Evolutionary conservation across 2,888 invertebrate species (phyloP).

Genomic region (Noctua comes): DNA sequence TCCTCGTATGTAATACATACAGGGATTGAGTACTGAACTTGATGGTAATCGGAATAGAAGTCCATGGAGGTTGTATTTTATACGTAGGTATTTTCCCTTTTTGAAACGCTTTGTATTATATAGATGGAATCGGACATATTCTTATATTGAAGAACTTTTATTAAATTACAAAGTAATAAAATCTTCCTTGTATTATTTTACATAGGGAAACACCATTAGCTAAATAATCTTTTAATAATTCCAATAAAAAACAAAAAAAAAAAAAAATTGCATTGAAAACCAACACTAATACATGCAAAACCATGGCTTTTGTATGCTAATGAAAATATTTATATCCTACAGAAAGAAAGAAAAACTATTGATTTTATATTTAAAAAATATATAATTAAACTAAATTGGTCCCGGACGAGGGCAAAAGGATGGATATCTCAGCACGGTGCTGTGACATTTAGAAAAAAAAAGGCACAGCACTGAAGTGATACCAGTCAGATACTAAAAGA

Average conservation of each 20-base stretch:
- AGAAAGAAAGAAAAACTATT: background rate
- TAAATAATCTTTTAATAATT: background rate
- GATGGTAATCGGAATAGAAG: constrained; percentile 73
- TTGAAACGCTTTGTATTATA: constrained; percentile 88
- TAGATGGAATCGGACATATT: constrained; percentile 90
- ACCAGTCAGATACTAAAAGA: background rate
- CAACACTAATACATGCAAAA: background rate
- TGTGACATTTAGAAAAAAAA: background rate
- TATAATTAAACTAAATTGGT: background rate
- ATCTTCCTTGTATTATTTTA: constrained; percentile 73
- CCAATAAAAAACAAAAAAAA: too few species aligned
- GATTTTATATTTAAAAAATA: background rate
- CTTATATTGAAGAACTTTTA: constrained; percentile 90
- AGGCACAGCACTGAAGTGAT: background rate
- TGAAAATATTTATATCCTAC: too few species aligned
- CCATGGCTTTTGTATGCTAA: background rate
- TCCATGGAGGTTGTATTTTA: constrained; percentile 85
- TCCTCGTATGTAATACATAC: constrained; percentile 62
- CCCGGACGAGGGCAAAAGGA: background rate
- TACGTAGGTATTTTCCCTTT: constrained; percentile 88
- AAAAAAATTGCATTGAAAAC: background rate
- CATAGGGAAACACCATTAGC: background rate
- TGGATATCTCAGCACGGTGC: background rate
- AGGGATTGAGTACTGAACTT: constrained; percentile 68
- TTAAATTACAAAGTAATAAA: constrained; percentile 84